A percentile compares a stretch with the other conserved stretches of the same genome.
phyloP scores from a whole-genome alignment of 2,888 invertebrate genomes.

The Drosophila ustulata region DNA sequence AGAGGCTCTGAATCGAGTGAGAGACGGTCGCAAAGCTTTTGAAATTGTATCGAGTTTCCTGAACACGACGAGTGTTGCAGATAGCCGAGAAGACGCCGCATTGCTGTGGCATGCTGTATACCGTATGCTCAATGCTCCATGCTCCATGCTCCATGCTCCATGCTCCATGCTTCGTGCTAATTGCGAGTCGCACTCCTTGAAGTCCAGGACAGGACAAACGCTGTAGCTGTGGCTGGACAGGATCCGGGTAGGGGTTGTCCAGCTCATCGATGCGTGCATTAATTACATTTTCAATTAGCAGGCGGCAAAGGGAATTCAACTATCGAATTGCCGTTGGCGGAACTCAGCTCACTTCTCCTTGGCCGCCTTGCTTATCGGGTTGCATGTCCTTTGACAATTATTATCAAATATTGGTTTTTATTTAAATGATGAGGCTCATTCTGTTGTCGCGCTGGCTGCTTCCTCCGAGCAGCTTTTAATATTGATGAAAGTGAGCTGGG shows the following conservation, averaged over 20 bases:
- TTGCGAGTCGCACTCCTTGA: constrained; percentile 65
- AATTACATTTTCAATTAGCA: constrained; percentile 83
- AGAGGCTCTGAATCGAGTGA: constrained; percentile 14
- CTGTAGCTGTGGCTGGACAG: constrained; percentile 6
- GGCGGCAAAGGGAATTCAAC: constrained; percentile 76
- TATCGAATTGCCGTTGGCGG: constrained; percentile 76
- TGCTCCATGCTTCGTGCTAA: constrained; percentile 55
- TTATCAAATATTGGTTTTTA: constrained; percentile 76
- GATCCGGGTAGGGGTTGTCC: constrained; percentile 10
- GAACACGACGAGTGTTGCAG: constrained; percentile 60
- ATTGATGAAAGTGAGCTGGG: constrained; percentile 69
- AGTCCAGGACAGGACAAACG: constrained; percentile 23
- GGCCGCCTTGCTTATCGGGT: constrained; percentile 45
- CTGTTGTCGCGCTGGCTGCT: constrained; percentile 3
- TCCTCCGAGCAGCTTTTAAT: constrained; percentile 60
- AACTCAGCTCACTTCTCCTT: constrained; percentile 17
- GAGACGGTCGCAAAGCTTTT: constrained; percentile 60
- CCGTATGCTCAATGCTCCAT: too few relatives aligned
- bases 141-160: background rate
- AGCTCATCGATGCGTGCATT: constrained; percentile 72
- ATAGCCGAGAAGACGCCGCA: constrained; percentile 22
- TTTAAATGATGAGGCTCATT: constrained; percentile 67
- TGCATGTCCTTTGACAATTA: constrained; percentile 77
- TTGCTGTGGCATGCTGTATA: constrained; percentile 24
- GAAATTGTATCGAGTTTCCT: constrained; percentile 74